phyloP scores from a whole-genome alignment of 2,113 vertebrate genomes.

The Peromyscus californicus region DNA sequence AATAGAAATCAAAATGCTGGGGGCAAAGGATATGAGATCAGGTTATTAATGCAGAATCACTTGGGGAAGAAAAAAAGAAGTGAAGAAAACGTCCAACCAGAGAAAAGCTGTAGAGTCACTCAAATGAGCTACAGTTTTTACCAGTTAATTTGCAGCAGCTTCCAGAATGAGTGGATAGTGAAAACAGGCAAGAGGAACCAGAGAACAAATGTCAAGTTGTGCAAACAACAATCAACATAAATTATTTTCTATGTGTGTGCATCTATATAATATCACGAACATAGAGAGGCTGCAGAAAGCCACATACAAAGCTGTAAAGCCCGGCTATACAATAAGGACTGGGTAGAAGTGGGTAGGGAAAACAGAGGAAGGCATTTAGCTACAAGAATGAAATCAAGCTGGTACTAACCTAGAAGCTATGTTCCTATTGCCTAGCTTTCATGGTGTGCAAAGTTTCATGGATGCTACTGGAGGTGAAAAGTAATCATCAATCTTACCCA shows the following conservation, averaged over 20 bases:
- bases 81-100: not conserved
- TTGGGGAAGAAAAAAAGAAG: not conserved
- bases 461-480: not conserved
- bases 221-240: not conserved
- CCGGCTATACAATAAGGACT: not conserved
- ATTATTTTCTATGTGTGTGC: not conserved
- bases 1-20: constrained; percentile 6
- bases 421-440: not conserved
- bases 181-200: not conserved
- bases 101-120: not conserved
- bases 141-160: not conserved
- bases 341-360: not conserved
- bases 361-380: not conserved
- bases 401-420: not conserved
- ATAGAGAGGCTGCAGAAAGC: not conserved
- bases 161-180: not conserved
- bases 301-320: not conserved
- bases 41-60: constrained; percentile 12
- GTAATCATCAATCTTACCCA: not conserved
- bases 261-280: not conserved
- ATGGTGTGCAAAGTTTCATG: not conserved
- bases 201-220: not conserved
- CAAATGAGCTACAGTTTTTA: not conserved
- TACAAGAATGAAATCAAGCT: not conserved
- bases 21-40: not conserved